Evolutionary conservation across 2,113 vertebrate genomes (phyloP).

Genomic region (Hemiprocne comata): DNA sequence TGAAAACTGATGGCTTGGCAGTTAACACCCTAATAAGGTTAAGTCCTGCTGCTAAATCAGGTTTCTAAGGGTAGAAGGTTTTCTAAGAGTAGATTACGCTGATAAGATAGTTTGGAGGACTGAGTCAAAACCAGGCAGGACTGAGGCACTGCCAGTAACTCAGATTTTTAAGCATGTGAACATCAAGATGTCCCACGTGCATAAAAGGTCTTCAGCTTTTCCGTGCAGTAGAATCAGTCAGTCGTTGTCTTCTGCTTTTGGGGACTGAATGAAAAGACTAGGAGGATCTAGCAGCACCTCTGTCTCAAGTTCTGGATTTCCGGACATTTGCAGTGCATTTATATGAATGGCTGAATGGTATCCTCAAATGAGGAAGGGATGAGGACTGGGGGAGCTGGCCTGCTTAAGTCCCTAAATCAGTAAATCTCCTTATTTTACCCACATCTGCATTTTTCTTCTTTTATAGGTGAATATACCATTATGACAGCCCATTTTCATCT

Average conservation of each 20-base stretch:
- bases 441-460: background rate
- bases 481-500: slow-evolving; percentile 98
- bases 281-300: background rate
- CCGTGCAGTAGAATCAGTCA: background rate
- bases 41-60: background rate
- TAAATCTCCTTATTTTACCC: background rate
- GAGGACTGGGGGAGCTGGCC: background rate
- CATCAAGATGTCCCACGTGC: background rate
- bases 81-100: too few species aligned
- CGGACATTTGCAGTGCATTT: background rate
- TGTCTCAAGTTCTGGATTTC: background rate
- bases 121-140: background rate
- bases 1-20: background rate
- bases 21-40: background rate
- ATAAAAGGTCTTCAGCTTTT: background rate
- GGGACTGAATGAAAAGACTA: background rate
- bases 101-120: background rate
- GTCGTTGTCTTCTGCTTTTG: background rate
- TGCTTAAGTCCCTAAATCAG: background rate
- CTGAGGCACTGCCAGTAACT: background rate
- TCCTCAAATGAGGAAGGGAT: background rate
- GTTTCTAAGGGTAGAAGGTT: background rate
- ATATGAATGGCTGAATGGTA: background rate
- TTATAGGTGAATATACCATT: slow-evolving; percentile 92
- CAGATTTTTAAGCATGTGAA: background rate